A percentile compares a stretch with the other conserved stretches of the same genome.
Conservation (phyloP, 2,113 vertebrate genomes). For the Paracanthobrama guichenoti region DNA sequence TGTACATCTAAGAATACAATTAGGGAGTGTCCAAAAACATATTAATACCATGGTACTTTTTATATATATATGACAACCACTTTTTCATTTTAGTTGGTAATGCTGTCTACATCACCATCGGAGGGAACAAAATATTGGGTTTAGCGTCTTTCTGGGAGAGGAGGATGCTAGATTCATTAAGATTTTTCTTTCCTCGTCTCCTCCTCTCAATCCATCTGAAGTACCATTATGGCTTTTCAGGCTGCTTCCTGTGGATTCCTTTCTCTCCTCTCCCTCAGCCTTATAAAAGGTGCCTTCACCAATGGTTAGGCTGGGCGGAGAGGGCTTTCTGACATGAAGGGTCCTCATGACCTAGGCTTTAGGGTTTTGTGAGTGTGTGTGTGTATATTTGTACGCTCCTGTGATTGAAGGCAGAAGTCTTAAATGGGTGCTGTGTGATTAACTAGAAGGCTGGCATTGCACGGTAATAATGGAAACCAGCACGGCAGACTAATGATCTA, state of each 20-base stretch:
- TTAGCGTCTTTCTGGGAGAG: conserved; percentile 67
- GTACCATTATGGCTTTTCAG: conserved; percentile 80
- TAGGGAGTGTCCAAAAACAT: not conserved
- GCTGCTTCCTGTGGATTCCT: conserved; percentile 79
- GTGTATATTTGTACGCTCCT: conserved; percentile 59
- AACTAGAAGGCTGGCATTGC: conserved; percentile 75
- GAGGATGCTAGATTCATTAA: conserved; percentile 78
- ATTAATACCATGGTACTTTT: not conserved
- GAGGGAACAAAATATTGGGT: conserved; percentile 15
- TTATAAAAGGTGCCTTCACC: conserved; percentile 73
- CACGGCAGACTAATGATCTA: conserved; percentile 79
- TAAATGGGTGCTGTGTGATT: conserved; percentile 77
- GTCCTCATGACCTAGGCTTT: conserved; percentile 67
- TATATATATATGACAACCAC: not conserved
- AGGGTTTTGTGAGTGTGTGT: conserved; percentile 37
- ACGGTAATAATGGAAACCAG: conserved; percentile 74
- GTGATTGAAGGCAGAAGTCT: conserved; percentile 62
- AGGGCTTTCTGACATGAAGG: conserved; percentile 64
- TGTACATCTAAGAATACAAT: not conserved
- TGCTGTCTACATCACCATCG: not conserved
- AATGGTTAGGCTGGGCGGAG: conserved; percentile 52
- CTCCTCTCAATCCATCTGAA: conserved; percentile 74
- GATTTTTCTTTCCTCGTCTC: conserved; percentile 69
- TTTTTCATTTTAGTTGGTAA: not conserved
- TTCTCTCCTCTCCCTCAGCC: conserved; percentile 74